Conservation (phyloP, 2,888 invertebrate genomes). For the Clostera curtula region DNA sequence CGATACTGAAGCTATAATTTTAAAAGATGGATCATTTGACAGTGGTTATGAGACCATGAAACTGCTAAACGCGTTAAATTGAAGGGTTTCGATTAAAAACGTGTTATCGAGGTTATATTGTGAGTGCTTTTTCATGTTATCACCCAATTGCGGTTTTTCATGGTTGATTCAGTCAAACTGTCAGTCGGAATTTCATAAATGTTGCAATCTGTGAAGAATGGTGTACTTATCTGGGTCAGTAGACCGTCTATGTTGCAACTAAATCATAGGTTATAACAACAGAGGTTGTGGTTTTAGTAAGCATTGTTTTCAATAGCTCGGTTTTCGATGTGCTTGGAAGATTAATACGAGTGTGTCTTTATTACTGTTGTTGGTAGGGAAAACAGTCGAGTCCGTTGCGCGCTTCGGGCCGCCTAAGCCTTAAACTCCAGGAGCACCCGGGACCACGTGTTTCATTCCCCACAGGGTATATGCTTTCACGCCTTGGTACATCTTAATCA, state of each 20-base stretch:
- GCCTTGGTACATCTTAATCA: too few relatives aligned
- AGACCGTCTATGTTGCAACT: conserved; percentile 11
- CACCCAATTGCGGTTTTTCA: conserved; percentile 20
- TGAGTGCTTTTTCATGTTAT: conserved; percentile 19
- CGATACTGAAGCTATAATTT: conserved; percentile 21
- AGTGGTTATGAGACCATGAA: conserved; percentile 42
- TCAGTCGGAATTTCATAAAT: conserved; percentile 8
- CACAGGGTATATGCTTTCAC: too few relatives aligned
- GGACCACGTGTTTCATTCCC: too few relatives aligned
- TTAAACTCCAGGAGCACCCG: too few relatives aligned
- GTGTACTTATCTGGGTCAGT: conserved; percentile 13
- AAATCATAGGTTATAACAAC: conserved; percentile 1
- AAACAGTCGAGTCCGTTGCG: too few relatives aligned
- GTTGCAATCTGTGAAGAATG: conserved; percentile 12
- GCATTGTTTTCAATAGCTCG: neutral
- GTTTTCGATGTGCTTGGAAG: too few relatives aligned
- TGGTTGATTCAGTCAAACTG: conserved; percentile 15
- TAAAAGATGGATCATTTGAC: conserved; percentile 19
- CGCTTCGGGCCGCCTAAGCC: too few relatives aligned
- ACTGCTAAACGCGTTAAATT: conserved; percentile 38
- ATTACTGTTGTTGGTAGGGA: too few relatives aligned
- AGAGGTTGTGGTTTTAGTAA: neutral
- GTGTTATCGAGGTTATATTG: conserved; percentile 23
- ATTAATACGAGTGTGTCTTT: too few relatives aligned
- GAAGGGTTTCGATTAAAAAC: conserved; percentile 23